Evolutionary conservation across 2,113 vertebrate genomes (phyloP), one percentile per base, ranked within the genome.

Genomic region (Pongo pygmaeus): DNA sequence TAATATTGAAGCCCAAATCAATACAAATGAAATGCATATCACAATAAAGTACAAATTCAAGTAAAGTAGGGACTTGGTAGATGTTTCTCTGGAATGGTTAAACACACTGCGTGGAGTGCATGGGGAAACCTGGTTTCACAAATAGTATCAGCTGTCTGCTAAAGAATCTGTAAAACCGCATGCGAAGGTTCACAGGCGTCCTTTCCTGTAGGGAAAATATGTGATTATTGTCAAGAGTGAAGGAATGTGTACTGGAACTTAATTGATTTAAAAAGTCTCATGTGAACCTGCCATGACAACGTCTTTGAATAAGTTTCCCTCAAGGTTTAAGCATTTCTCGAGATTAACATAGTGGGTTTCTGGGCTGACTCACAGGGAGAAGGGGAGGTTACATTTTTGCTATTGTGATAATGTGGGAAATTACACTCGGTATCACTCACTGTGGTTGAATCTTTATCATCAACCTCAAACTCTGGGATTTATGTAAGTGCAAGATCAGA

Each of bases 281-380:
- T 90, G 84, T 59, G 89, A 94, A 84, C 43, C 85, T 69, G 13
- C 61, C 77, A 4, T 69, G 64, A 80, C 17, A 80, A 48, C 38
- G 27, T 74, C 69, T 95, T 80, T 89, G 67, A 98, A 78, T 59
- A 46, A 78, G 38, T 83, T 97, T 93, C 70, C 81, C 75, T 95
- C 43, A 69, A 67, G 75, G 17, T 84, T 72, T 91, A 79, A 86
- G 18, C 32, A 20, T 89, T 93, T 96, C 92, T 96, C 55, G 75
- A 72, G 75, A 84, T 79, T 43, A 94, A 48, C 2, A 50, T 18
- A 3, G 25, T 8, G 46, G 85, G 81, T 96, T 96, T 38, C 74
- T 80, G 91, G 70, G 55, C 46, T 98, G 98, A 97, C 84, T 97
- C 98, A 97, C 0, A 50, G 14, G 30, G 81, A 85, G 35, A 80